Percentiles rank a stretch among this genome's conserved stretches.
phyloP scores from a whole-genome alignment of 1,140 invertebrate species.

The Acromyrmex echinatior region DNA sequence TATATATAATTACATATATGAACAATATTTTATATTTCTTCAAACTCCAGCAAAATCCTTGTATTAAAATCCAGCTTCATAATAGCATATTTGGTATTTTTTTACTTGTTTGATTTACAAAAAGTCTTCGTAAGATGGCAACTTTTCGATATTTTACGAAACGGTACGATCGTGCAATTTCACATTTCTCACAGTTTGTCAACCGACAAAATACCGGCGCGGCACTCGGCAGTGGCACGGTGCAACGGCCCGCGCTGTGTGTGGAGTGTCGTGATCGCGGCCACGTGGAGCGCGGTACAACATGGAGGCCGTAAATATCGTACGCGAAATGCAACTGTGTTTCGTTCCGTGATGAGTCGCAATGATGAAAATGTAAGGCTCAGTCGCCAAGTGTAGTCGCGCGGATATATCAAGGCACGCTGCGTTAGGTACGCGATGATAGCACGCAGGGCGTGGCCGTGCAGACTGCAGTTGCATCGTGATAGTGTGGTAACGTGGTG shows the following conservation, averaged over 20 bases:
- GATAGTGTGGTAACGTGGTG: background rate
- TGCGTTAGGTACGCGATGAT: background rate
- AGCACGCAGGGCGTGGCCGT: slow-evolving; percentile 65
- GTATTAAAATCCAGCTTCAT: no score
- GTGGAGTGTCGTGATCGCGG: background rate
- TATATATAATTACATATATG: no score
- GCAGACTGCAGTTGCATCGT: background rate
- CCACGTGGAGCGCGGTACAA: slow-evolving; percentile 23
- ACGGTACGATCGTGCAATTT: slow-evolving; percentile 34
- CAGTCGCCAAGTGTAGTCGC: background rate
- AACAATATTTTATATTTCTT: no score
- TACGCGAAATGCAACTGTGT: slow-evolving; percentile 9
- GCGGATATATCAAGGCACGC: background rate
- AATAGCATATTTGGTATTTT: no score
- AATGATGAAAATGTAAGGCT: slow-evolving; percentile 20
- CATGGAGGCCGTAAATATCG: background rate
- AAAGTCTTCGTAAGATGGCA: no score
- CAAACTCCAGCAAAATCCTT: no score
- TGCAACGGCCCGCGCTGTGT: background rate
- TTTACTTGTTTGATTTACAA: background rate
- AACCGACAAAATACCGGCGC: slow-evolving; percentile 51
- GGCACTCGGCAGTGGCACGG: background rate
- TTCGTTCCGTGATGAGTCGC: background rate
- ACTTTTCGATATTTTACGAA: background rate
- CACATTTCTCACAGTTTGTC: slow-evolving; percentile 57